Conservation (phyloP, 2,888 invertebrate genomes). For the Cartodere bifasciata region DNA sequence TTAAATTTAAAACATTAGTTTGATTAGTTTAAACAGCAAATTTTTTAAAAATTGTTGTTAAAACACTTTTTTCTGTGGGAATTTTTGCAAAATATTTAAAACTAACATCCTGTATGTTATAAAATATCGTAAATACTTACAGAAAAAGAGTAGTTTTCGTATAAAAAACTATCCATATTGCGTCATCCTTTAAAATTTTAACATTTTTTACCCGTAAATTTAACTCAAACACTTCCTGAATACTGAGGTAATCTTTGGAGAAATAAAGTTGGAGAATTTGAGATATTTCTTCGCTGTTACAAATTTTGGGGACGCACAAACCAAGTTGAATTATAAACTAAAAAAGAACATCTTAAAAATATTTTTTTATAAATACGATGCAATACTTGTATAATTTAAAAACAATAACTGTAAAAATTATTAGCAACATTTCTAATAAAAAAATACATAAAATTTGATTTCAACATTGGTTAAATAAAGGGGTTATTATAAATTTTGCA, state of each 20-base stretch:
- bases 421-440: too few relatives aligned
- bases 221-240: constrained; percentile 29
- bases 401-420: too few relatives aligned
- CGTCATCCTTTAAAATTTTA: constrained; percentile 24
- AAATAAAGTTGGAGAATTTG: constrained; percentile 27
- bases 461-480: background rate
- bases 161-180: constrained; percentile 25
- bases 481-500: too few relatives aligned
- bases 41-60: too few relatives aligned
- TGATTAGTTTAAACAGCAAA: too few relatives aligned
- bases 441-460: background rate
- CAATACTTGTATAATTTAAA: too few relatives aligned
- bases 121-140: constrained; percentile 23
- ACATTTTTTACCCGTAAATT: constrained; percentile 29
- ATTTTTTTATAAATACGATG: too few relatives aligned
- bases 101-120: too few relatives aligned
- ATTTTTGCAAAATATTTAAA: constrained; percentile 3
- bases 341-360: too few relatives aligned
- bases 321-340: constrained; percentile 34
- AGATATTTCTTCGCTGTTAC: constrained; percentile 26
- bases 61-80: too few relatives aligned
- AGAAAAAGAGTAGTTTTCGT: constrained; percentile 27
- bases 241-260: constrained; percentile 23
- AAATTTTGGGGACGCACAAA: constrained; percentile 35
- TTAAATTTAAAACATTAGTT: too few relatives aligned